Evolutionary conservation across 1,140 invertebrate species (phyloP), one percentile per base, ranked within the genome.

Genomic region (Monochamus saltuarius): DNA sequence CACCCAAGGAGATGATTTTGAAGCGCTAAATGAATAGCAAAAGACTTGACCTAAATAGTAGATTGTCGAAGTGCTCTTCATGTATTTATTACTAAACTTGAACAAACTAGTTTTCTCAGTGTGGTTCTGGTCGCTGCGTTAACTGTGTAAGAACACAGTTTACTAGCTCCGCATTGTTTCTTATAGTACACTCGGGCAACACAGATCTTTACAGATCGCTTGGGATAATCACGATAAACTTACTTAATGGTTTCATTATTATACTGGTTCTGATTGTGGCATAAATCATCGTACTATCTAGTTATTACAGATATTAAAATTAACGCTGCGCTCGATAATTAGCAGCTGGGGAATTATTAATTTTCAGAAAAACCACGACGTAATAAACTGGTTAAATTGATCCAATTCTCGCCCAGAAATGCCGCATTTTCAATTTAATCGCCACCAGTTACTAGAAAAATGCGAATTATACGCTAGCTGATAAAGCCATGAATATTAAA

Each of bases 201-300:
- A 46, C 43, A 53, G 42, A 54, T 55, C 49, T 50, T 47, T 50
- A 39, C 45, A 64, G 56, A 59, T 64, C 52, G 52, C 50, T 58
- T 51, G 57, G 52, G 51, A 59, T 59, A 64, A 53, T 47, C 52
- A 64, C 57, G 62, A 64, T 64, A 64, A 64, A 59, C 37, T 50
- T 45, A n/a, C 61, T 59, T 64, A 64, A 64, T 64, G 62, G 62
- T 64, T 64, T 64, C 52, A 64, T 64, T 64, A 64, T 64, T 64
- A 64, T 64, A 64, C 62, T 64, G 62, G 62, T 64, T 64, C 56
- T 54, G 56, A 64, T 64, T 59, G 62, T 56, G 47, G 40, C 34
- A 59, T 64, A 64, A 64, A 64, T 64, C 62, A 59, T 64, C 47
- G 40, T 46, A 37, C 43, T 38, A 58, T 59, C 53, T 58, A 51